Evolutionary conservation across 2,797 vertebrate genomes (phyloP).

Genomic region (Myioborus melanocephalus): DNA sequence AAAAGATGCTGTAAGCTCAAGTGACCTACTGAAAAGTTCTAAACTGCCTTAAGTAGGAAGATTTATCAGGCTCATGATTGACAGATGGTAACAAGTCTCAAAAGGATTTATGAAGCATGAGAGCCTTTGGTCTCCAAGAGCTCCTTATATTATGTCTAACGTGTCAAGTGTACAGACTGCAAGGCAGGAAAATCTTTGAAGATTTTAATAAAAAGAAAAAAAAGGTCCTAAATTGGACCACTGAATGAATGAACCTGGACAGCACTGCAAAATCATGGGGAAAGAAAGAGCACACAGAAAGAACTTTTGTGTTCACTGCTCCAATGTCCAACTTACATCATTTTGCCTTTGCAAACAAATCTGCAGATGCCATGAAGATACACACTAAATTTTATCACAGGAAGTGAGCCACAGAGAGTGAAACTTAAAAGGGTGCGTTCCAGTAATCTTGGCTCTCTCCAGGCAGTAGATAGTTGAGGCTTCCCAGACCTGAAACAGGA

Average conservation of each 20-base stretch:
- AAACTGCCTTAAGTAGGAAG: slow-evolving; percentile 30
- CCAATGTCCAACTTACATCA: background rate
- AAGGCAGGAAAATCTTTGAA: slow-evolving; percentile 8
- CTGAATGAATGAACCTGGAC: background rate
- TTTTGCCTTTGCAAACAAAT: background rate
- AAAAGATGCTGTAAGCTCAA: slow-evolving; percentile 6
- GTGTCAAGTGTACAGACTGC: background rate
- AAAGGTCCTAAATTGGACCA: background rate
- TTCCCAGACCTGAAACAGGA: background rate
- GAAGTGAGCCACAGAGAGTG: background rate
- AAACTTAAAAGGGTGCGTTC: background rate
- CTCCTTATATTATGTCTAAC: background rate
- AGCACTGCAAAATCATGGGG: background rate
- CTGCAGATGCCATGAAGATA: background rate
- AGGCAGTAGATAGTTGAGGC: background rate
- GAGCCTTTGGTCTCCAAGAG: background rate
- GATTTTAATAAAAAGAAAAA: background rate
- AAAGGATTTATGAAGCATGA: slow-evolving; percentile 10
- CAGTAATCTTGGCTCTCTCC: background rate
- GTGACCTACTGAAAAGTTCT: slow-evolving; percentile 41
- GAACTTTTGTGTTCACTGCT: background rate
- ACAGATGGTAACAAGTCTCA: background rate
- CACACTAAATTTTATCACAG: background rate
- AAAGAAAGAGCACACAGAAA: background rate
- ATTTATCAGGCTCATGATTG: slow-evolving; percentile 45